phyloP scores from a whole-genome alignment of 2,113 vertebrate genomes.

The Trinectes maculatus region DNA sequence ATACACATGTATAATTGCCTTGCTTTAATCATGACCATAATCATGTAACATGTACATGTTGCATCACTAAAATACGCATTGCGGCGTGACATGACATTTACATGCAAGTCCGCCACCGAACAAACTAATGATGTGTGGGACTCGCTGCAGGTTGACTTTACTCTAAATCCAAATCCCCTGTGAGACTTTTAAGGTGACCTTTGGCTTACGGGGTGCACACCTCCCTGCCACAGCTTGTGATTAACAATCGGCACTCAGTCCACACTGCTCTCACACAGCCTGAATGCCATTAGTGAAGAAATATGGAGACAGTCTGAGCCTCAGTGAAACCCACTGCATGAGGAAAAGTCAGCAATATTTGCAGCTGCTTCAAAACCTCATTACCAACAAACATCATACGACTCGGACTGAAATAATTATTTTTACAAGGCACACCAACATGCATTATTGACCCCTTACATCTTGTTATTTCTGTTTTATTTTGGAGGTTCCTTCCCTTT shows the following conservation, averaged over 20 bases:
- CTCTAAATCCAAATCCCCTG: background rate
- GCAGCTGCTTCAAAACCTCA: background rate
- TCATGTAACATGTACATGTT: background rate
- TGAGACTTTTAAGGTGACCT: slow-evolving; percentile 31
- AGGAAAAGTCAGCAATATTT: background rate
- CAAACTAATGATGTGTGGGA: slow-evolving; percentile 10
- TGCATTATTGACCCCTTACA: too few species aligned
- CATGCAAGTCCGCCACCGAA: background rate
- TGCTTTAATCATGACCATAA: too few species aligned
- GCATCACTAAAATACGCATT: background rate
- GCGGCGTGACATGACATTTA: background rate
- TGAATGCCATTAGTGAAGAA: slow-evolving; percentile 15
- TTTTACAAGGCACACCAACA: too few species aligned
- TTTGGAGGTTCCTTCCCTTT: too few species aligned
- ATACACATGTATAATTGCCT: too few species aligned
- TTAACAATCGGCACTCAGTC: slow-evolving; percentile 29
- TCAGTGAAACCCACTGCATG: background rate
- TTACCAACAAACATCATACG: too few species aligned
- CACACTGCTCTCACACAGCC: background rate
- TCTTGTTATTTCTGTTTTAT: too few species aligned
- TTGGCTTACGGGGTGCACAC: slow-evolving; percentile 3
- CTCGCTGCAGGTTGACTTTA: background rate
- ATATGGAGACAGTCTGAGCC: background rate
- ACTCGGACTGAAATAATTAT: too few species aligned
- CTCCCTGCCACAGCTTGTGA: background rate